Percentiles rank a stretch among this genome's conserved stretches.
Evolutionary conservation across 1,140 invertebrate genomes (phyloP).

Genomic region (Platyura marginata): DNA sequence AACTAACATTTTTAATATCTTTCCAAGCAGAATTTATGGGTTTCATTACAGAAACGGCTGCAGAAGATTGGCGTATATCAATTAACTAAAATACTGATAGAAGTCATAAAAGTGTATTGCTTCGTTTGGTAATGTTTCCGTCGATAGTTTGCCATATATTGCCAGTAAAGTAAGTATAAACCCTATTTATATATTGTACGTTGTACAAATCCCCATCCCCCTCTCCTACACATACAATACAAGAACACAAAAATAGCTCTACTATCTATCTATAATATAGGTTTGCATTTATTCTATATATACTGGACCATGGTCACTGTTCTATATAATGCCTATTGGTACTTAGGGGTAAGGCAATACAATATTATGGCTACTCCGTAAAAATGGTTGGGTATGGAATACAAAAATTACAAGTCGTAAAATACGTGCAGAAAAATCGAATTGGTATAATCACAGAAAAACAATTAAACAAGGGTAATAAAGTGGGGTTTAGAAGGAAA

Average conservation of each 20-base stretch:
- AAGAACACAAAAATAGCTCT: too few relatives aligned
- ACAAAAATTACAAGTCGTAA: neutral
- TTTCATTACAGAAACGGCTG: neutral
- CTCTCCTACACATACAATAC: too few relatives aligned
- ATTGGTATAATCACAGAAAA: neutral
- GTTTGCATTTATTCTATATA: neutral
- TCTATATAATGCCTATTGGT: neutral
- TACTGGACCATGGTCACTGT: neutral
- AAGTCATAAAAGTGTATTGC: neutral
- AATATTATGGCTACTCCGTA: neutral
- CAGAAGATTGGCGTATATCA: neutral
- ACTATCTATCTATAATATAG: too few relatives aligned
- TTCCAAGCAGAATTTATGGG: neutral
- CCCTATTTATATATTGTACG: neutral
- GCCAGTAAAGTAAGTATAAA: neutral
- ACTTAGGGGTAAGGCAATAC: neutral
- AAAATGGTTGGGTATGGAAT: too few relatives aligned
- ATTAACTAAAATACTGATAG: neutral
- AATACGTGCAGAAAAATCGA: neutral
- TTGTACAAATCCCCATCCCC: too few relatives aligned
- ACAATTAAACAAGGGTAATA: neutral
- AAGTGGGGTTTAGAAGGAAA: neutral
- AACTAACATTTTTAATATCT: too few relatives aligned
- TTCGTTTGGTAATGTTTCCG: neutral
- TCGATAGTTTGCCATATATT: neutral